These are phyloP conservation scores for Toxotes chatareus DNA, from an alignment of 2,113 vertebrate genomes.

Conservation along the genomic window DNA sequence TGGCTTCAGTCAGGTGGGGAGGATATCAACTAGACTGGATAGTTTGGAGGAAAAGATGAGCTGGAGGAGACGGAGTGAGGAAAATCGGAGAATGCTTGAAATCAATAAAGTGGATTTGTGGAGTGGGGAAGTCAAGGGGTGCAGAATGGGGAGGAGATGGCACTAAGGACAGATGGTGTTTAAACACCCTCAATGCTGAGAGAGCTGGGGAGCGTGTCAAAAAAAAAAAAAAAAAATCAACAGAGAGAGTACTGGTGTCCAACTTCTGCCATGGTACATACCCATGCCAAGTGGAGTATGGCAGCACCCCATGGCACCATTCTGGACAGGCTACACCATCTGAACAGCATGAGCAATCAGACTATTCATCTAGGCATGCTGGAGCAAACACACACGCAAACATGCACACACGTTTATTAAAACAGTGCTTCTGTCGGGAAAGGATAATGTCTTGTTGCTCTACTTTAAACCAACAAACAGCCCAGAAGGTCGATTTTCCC, in stretches of 20 bases:
- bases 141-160: slow-evolving; percentile 18
- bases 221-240: slow-evolving; percentile 32
- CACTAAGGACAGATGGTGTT: slow-evolving; percentile 64
- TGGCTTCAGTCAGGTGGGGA: slow-evolving; percentile 38
- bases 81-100: slow-evolving; percentile 36
- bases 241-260: slow-evolving; percentile 48
- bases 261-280: slow-evolving; percentile 42
- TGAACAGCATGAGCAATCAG: slow-evolving; percentile 56
- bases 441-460: no score
- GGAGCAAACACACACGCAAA: background rate
- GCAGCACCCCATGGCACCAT: slow-evolving; percentile 42
- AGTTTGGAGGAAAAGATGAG: slow-evolving; percentile 24
- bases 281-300: slow-evolving; percentile 60
- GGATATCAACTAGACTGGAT: slow-evolving; percentile 6
- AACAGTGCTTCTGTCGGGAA: no score
- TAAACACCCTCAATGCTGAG: slow-evolving; percentile 60
- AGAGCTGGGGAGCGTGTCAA: slow-evolving; percentile 47
- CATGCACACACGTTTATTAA: no score
- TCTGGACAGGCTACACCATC: slow-evolving; percentile 50
- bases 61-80: slow-evolving; percentile 14
- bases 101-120: slow-evolving; percentile 63
- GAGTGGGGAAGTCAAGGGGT: slow-evolving; percentile 24
- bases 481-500: background rate
- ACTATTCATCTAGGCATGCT: slow-evolving; percentile 41
- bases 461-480: slow-evolving; percentile 6